A percentile compares a stretch with the other conserved stretches of the same genome.
Conservation (phyloP, 2,113 vertebrate genomes). For the Naja naja region DNA sequence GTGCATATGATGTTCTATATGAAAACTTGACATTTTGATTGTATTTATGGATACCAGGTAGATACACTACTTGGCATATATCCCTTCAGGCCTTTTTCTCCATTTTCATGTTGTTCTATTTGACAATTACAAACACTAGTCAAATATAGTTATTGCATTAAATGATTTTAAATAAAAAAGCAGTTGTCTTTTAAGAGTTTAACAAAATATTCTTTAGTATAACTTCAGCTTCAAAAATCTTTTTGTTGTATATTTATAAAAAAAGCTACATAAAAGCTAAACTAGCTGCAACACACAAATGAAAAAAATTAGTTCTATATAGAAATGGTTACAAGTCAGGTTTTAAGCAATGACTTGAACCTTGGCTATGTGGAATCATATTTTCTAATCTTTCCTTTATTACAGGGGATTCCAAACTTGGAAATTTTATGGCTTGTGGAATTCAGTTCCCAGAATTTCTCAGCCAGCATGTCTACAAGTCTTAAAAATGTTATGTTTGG, state of each 20-base stretch:
- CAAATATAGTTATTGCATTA: background rate
- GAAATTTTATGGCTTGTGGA: no score
- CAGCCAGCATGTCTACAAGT: no score
- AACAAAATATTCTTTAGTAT: background rate
- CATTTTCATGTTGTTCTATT: background rate
- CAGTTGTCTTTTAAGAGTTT: background rate
- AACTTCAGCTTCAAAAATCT: background rate
- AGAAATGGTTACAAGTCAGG: background rate
- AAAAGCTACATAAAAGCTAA: background rate
- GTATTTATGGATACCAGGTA: background rate
- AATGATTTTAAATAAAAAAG: background rate
- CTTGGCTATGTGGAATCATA: background rate
- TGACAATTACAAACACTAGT: background rate
- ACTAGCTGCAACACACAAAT: background rate
- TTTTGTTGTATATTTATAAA: constrained; percentile 18
- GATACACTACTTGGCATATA: background rate
- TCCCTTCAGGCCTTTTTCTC: background rate
- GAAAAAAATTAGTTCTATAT: background rate
- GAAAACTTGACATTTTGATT: background rate
- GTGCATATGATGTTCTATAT: background rate
- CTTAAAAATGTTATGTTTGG: no score
- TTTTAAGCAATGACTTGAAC: background rate
- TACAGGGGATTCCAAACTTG: no score
- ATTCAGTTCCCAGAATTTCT: no score
- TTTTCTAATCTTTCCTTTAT: background rate